These are phyloP conservation scores for Dynastes grantii DNA, from an alignment of 2,888 invertebrate species.

Conservation along the genomic window DNA sequence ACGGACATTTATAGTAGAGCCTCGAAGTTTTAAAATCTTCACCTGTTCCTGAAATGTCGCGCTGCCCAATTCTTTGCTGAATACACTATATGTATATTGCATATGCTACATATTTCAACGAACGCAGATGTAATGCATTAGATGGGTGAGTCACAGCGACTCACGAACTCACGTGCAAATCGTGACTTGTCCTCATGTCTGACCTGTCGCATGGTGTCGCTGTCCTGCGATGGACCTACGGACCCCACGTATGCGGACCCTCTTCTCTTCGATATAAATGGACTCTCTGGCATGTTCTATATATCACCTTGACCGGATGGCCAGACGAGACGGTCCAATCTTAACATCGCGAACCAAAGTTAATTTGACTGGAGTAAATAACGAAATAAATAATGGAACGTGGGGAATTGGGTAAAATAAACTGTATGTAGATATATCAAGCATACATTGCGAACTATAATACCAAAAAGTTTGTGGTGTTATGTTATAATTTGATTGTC, in stretches of 20 bases:
- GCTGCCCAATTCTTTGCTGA: neutral
- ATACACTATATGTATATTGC: neutral
- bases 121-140: neutral
- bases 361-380: constrained; percentile 30
- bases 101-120: neutral
- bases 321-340: neutral
- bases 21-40: too few species aligned
- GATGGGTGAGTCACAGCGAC: constrained; percentile 46
- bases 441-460: too few species aligned
- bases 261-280: constrained; percentile 37
- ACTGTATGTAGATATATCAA: too few species aligned
- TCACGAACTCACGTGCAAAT: constrained; percentile 53
- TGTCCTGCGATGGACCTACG: constrained; percentile 42
- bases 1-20: too few species aligned
- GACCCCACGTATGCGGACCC: neutral
- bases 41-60: too few species aligned
- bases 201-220: constrained; percentile 47
- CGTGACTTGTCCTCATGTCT: constrained; percentile 53
- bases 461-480: neutral
- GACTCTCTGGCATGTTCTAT: constrained; percentile 28
- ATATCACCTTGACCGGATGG: constrained; percentile 38
- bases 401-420: too few species aligned
- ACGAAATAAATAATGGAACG: constrained; percentile 33
- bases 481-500: neutral
- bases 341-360: neutral